phyloP scores from a whole-genome alignment of 2,113 vertebrate genomes.

The Tachuris rubrigastra region DNA sequence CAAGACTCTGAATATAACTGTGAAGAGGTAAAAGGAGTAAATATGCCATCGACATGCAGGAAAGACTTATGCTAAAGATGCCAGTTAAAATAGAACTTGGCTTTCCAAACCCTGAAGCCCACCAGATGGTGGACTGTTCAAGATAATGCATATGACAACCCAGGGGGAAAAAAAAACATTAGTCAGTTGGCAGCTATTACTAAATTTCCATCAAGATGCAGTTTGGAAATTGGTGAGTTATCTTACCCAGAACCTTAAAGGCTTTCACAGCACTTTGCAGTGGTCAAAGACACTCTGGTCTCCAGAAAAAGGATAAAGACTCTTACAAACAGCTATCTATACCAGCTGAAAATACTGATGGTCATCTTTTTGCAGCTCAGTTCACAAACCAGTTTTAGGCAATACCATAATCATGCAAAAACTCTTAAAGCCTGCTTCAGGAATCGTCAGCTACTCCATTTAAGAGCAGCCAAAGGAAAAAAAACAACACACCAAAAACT shows the following conservation, averaged over 20 bases:
- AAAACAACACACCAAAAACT: too few relatives aligned
- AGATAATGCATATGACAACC: neutral
- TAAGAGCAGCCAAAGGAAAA: neutral
- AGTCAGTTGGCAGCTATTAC: neutral
- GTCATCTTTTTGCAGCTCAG: neutral
- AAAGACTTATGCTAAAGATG: neutral
- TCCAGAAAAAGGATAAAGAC: neutral
- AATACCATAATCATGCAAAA: neutral
- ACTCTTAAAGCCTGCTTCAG: neutral
- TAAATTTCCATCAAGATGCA: neutral
- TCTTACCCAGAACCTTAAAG: neutral
- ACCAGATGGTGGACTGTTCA: neutral
- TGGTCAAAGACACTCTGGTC: neutral
- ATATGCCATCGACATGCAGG: accelerated
- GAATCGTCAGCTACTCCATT: neutral
- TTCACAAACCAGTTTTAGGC: neutral
- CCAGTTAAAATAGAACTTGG: neutral
- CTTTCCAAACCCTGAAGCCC: neutral
- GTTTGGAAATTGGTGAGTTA: neutral
- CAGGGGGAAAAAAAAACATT: neutral
- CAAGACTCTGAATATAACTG: neutral
- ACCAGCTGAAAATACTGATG: neutral
- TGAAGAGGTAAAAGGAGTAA: neutral
- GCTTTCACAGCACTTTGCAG: neutral
- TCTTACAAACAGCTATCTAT: neutral